Percentiles rank a stretch among this genome's conserved stretches.
Conservation (phyloP, 2,888 invertebrate species). For the Melieria crassipennis region DNA sequence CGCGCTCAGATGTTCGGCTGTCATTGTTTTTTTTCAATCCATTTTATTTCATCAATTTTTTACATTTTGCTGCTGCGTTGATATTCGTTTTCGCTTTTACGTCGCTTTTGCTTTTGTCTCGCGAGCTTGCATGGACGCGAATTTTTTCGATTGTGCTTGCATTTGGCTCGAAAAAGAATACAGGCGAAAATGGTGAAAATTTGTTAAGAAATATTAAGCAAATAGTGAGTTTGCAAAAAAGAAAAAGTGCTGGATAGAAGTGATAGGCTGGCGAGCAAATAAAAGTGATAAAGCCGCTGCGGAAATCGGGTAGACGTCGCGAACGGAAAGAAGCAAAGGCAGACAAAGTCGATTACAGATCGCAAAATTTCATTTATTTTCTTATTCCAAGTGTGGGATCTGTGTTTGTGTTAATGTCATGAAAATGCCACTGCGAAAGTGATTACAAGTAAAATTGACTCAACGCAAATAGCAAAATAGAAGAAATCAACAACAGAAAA, state of each 20-base stretch:
- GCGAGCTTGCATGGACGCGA: slow-evolving; percentile 10
- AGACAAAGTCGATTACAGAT: slow-evolving; percentile 19
- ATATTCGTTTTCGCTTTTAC: neutral
- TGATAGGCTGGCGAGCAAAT: neutral
- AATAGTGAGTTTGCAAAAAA: neutral
- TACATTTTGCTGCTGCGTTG: neutral
- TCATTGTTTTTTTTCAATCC: slow-evolving; percentile 10
- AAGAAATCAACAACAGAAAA: neutral
- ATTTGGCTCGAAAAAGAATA: slow-evolving; percentile 14
- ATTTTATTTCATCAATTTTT: slow-evolving; percentile 23
- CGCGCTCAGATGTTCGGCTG: slow-evolving; percentile 22
- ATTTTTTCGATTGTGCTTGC: slow-evolving; percentile 11
- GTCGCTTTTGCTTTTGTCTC: slow-evolving; percentile 25
- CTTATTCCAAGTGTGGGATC: neutral
- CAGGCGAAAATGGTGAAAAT: slow-evolving; percentile 13
- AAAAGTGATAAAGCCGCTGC: slow-evolving; percentile 24
- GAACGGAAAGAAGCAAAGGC: slow-evolving; percentile 45
- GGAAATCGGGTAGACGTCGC: slow-evolving; percentile 37
- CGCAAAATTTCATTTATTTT: neutral
- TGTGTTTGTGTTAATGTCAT: neutral
- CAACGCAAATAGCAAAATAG: neutral
- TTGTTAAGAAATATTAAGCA: slow-evolving; percentile 1
- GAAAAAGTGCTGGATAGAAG: neutral
- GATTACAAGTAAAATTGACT: neutral
- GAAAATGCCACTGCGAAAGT: neutral